Percentiles rank a stretch among this genome's conserved stretches.
Evolutionary conservation across 1,140 invertebrate genomes (phyloP).

Genomic region (Chironomus tepperi): DNA sequence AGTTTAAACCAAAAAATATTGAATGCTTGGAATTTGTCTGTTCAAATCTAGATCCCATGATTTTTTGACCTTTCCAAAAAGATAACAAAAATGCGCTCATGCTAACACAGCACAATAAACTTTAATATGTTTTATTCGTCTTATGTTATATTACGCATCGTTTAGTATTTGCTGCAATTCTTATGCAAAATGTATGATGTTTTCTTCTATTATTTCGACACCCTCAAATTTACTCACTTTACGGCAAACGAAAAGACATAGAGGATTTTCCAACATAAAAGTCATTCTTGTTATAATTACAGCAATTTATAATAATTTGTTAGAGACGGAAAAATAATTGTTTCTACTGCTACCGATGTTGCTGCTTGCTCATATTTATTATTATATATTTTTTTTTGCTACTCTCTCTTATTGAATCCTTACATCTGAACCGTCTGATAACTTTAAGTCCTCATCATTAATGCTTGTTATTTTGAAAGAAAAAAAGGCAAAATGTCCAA

Average conservation of each 20-base stretch:
- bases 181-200: slow-evolving; percentile 14
- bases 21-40: too few relatives aligned
- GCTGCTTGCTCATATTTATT: background rate
- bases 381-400: background rate
- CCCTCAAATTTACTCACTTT: background rate
- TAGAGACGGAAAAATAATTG: slow-evolving; percentile 7
- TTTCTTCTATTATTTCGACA: background rate
- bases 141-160: too few relatives aligned
- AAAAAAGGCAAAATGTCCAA: background rate
- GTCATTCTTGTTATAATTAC: background rate
- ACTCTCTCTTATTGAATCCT: background rate
- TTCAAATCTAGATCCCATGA: too few relatives aligned
- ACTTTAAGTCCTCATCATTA: background rate
- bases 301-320: slow-evolving; percentile 10
- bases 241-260: background rate
- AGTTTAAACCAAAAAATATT: too few relatives aligned
- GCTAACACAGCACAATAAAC: too few relatives aligned
- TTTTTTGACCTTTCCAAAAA: too few relatives aligned
- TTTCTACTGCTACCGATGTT: background rate
- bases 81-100: too few relatives aligned
- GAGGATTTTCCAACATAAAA: slow-evolving; percentile 7
- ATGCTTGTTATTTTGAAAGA: background rate
- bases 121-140: too few relatives aligned
- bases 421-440: background rate
- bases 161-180: background rate